A percentile compares a stretch with the other conserved stretches of the same genome.
These are phyloP conservation scores for Himalopsyche kuldschensis DNA, from an alignment of 2,888 invertebrate species.

Conservation along the genomic window DNA sequence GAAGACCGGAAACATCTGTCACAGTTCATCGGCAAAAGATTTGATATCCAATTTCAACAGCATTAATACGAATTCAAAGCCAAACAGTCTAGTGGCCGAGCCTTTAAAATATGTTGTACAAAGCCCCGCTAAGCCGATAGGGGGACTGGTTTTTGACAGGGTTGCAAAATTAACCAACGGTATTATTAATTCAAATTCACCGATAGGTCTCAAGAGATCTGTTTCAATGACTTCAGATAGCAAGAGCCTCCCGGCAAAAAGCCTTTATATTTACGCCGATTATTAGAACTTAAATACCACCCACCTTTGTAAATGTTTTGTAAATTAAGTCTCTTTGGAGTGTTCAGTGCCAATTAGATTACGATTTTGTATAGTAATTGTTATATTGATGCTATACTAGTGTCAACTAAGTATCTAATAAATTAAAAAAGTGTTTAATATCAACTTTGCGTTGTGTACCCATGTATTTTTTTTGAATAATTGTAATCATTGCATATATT, in stretches of 20 bases:
- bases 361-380: background rate
- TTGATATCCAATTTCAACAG: conserved; percentile 29
- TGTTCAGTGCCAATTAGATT: conserved; percentile 22
- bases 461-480: background rate
- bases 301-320: conserved; percentile 25
- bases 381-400: background rate
- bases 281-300: conserved; percentile 20
- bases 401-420: background rate
- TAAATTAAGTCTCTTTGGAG: conserved; percentile 15
- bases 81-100: background rate
- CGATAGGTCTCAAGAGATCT: conserved; percentile 23
- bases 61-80: conserved; percentile 3
- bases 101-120: background rate
- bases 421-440: background rate
- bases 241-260: conserved; percentile 13
- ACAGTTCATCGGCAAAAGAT: conserved; percentile 20
- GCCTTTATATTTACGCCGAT: conserved; percentile 31
- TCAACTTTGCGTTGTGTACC: background rate
- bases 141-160: conserved; percentile 34
- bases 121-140: conserved; percentile 23
- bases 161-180: conserved; percentile 33
- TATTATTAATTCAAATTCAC: conserved; percentile 13
- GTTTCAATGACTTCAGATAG: conserved; percentile 32
- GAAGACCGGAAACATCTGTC: background rate
- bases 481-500: conserved; percentile 8